phyloP scores from a whole-genome alignment of 2,888 invertebrate species.

The Masnerella sp. region DNA sequence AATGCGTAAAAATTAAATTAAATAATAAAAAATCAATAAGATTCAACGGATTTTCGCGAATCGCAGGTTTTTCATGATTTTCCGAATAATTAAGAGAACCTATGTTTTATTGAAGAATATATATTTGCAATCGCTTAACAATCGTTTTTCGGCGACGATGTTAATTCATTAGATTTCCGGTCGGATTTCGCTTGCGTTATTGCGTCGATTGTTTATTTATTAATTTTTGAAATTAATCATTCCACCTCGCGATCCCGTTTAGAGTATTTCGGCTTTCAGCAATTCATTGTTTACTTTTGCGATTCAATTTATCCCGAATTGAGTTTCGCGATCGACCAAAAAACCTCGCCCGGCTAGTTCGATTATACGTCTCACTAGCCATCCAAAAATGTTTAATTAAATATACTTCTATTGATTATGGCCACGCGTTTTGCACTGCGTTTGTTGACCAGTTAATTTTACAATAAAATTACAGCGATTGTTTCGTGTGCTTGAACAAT shows the following conservation, averaged over 20 bases:
- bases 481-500: constrained; percentile 4
- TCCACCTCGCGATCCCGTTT: not conserved
- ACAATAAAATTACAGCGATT: not conserved
- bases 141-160: not conserved
- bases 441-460: constrained; percentile 12
- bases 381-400: constrained; percentile 20
- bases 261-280: not conserved
- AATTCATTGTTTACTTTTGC: constrained; percentile 26
- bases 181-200: not conserved
- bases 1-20: too few relatives aligned
- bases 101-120: constrained; percentile 1
- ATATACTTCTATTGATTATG: constrained; percentile 4
- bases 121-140: constrained; percentile 5
- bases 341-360: not conserved
- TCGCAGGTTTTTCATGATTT: not conserved
- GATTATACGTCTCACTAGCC: constrained; percentile 13
- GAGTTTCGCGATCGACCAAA: constrained; percentile 11
- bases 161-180: constrained; percentile 2
- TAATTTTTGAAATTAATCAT: constrained; percentile 16
- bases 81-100: not conserved
- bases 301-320: constrained; percentile 13
- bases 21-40: too few relatives aligned
- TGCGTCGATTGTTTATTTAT: constrained; percentile 6
- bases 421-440: not conserved
- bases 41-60: not conserved